Evolutionary conservation across 1,140 invertebrate genomes (phyloP), one percentile per base, ranked within the genome.

Genomic region (Globodera ellingtonae): DNA sequence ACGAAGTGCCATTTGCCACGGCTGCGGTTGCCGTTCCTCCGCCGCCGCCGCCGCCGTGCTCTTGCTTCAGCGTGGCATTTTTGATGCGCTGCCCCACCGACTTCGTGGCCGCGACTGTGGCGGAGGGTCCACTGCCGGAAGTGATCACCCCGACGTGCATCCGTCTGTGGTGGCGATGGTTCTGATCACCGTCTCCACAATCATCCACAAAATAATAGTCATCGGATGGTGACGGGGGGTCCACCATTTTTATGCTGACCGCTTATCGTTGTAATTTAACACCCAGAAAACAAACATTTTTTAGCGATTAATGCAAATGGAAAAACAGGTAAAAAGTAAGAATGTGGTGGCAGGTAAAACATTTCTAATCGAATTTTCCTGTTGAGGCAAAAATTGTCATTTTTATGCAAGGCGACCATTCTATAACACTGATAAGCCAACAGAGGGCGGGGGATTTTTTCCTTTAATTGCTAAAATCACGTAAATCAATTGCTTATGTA

Each of bases 41-140:
- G 35, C 24, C 65, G 18, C 56, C 59, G 18, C 56, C 59, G 65
- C 59, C 59, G 35, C 24, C 56, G 66, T 72, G 52, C 52, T 79
- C 48, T 35, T 66, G 46, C 46, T 69, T 80, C 35, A 81, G 78
- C 9, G 79, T 82, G 81, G 81, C 81, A 48, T 82, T 79, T 70
- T 82, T 82, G 56, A 82, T 24, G 73, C 81, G 81, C 62, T 82
- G 81, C 24, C 81, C 81, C n/a, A 82, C 81, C 46, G 81, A 82
- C 46, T 73, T 73, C 35, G 52, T 72, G 13, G 72, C 46, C n/a
- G 71, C 50, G 66, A 70, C 72, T n/a, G 52, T 44, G 46, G 21
- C 52, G 18, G 66, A 79, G 47, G 62, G 8, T n/a, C 56, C 75
- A n/a, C 24, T 21, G 24, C 56, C 75, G 18, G 24, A 62, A 24